These are phyloP conservation scores for Molorchus minor DNA, from an alignment of 2,888 invertebrate species.

Conservation along the genomic window DNA sequence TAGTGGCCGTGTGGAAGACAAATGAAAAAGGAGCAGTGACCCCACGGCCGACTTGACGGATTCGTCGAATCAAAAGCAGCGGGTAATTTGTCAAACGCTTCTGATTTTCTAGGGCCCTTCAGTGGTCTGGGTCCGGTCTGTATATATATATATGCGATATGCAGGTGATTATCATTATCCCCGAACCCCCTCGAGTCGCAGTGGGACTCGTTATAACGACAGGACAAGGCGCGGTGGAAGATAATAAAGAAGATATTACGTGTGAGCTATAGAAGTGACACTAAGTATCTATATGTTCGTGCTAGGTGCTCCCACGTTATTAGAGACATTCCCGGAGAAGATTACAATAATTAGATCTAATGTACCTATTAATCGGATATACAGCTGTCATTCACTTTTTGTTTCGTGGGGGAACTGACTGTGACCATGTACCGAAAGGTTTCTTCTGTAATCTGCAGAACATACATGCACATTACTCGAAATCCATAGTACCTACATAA, in stretches of 20 bases:
- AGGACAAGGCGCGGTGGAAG: background rate
- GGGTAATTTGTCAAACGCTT: conserved; percentile 27
- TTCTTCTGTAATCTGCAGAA: too few relatives aligned
- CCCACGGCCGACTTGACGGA: conserved; percentile 13
- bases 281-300: conserved; percentile 2
- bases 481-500: background rate
- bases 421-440: too few relatives aligned
- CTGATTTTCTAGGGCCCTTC: conserved; percentile 20
- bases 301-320: background rate
- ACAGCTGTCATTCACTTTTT: background rate
- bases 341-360: background rate
- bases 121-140: background rate
- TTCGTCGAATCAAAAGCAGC: conserved; percentile 24
- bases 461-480: background rate
- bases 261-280: background rate
- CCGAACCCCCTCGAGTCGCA: background rate
- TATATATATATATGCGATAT: background rate
- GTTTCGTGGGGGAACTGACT: too few relatives aligned
- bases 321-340: background rate
- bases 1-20: conserved; percentile 25
- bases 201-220: conserved; percentile 2
- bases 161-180: conserved; percentile 19
- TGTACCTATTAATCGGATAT: background rate
- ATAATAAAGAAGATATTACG: background rate
- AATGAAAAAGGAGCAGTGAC: conserved; percentile 27